Percentiles rank a stretch among this genome's conserved stretches.
These are phyloP conservation scores for Neotoxoptera formosana DNA, from an alignment of 1,140 invertebrate species.

Conservation along the genomic window DNA sequence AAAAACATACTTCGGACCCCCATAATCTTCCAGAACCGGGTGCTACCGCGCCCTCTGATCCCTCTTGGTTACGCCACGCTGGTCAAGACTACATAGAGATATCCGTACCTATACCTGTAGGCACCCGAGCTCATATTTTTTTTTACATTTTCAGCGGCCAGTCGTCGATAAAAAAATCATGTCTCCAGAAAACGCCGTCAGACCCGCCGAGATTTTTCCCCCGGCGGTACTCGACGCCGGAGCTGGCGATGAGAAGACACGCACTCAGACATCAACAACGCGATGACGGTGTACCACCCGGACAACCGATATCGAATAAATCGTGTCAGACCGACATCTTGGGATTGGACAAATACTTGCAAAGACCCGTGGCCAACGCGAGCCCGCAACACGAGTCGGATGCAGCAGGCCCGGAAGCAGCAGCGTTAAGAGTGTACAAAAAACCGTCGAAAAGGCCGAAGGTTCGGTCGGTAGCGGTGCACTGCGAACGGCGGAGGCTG, in stretches of 20 bases:
- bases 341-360: conserved; percentile 44
- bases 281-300: not conserved
- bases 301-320: conserved; percentile 33
- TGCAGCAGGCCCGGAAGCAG: not conserved
- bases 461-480: conserved; percentile 41
- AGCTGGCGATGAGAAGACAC: conserved; percentile 36
- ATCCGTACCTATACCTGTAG: not conserved
- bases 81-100: not conserved
- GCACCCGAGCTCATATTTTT: not conserved
- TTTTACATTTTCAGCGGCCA: not conserved
- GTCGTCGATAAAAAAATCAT: not conserved
- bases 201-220: not conserved
- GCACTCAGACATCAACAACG: not conserved
- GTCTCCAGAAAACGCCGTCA: not conserved
- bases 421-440: not conserved
- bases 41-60: no score
- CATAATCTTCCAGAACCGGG: no score
- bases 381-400: not conserved
- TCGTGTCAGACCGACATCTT: conserved; percentile 50
- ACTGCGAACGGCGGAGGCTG: conserved; percentile 7
- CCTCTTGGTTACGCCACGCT: no score
- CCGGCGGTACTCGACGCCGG: conserved; percentile 27
- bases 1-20: no score
- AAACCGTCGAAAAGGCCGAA: conserved; percentile 25
- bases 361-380: not conserved